A percentile compares a stretch with the other conserved stretches of the same genome.
phyloP scores from a whole-genome alignment of 92 coral and sea anemone species.

The Zoanthus sociatus region DNA sequence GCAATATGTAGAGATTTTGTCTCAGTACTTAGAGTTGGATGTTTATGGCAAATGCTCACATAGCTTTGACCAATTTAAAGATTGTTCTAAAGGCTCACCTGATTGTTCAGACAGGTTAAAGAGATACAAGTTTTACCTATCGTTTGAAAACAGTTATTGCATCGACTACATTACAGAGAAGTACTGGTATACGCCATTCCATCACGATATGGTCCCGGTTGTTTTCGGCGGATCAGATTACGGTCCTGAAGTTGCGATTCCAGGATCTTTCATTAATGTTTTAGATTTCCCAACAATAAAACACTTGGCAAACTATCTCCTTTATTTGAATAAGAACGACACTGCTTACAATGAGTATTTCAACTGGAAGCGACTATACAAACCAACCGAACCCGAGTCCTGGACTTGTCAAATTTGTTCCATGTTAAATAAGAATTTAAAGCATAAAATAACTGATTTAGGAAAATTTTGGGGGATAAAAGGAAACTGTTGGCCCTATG shows the following conservation, averaged over 20 bases:
- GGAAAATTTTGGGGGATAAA: conserved; percentile 37
- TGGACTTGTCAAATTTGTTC: conserved; percentile 93
- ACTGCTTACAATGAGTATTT: no score
- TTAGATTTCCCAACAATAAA: no score
- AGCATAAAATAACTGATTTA: neutral
- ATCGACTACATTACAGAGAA: conserved; percentile 75
- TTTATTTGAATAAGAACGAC: no score
- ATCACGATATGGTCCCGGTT: no score
- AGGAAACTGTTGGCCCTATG: neutral
- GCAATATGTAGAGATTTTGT: conserved; percentile 43
- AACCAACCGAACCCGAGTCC: neutral
- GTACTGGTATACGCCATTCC: no score
- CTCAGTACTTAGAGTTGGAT: conserved; percentile 46
- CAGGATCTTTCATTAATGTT: no score
- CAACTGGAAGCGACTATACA: conserved; percentile 61
- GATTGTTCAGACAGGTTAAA: no score
- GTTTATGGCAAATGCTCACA: conserved; percentile 78
- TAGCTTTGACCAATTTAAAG: conserved; percentile 74
- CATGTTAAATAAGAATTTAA: conserved; percentile 57
- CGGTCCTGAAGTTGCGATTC: no score
- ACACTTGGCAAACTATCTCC: conserved; percentile 66
- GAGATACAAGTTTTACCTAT: no score
- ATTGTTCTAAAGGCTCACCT: conserved; percentile 34
- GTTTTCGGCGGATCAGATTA: no score
- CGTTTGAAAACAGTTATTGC: conserved; percentile 81